Base-by-base conservation (phyloP, 1,140 invertebrate species). In the Brachionus koreanus region DNA sequence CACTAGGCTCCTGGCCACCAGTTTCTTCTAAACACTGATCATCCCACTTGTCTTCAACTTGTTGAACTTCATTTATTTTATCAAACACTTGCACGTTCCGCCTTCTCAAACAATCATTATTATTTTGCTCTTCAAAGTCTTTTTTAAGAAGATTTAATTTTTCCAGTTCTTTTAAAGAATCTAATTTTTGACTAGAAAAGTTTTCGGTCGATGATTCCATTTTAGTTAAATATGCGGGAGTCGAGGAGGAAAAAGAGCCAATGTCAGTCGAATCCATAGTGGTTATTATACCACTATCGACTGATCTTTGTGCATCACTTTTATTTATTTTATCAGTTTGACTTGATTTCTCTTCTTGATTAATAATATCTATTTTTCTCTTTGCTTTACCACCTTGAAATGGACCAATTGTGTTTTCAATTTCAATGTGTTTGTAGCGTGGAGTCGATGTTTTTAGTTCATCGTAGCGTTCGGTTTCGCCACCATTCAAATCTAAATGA, bases 381-480 rank as follows among this genome's bases (percentile, higher is more conserved):
- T 23, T 74, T 23, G 12, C 9, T 12, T 25, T 43, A 7, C 39
- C 39, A 25, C 19, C 19, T 25, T 37, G 29, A 16, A 12, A 10
- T 25, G 69, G 69, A 25, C 25, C 7, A 25, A 74, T 74, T 10
- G 69, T 74, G 29, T 74, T 74, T n/a, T 74, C 69, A 6, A 74
- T 74, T 74, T 74, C 69, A 13, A 74, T 74, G 69, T 74, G 69
- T 10, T 25, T 43, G 25, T 74, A 74, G 7, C 69, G 39, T 16
- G 69, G 69, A 6, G 69, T 74, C 10, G 69, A 74, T 46, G 69
- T 74, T 19, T 74, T 74, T n/a, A 74, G 12, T 7, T 74, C 19
- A 25, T 23, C 16, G 12, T 13, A 74, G 43, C 43, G 29, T 29
- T 3, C 9, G 12, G 16, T n/a, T 9, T 74, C 39, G 19, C 29